These are phyloP conservation scores for Cavia aperea DNA, from an alignment of 2,113 vertebrate species.

Conservation along the genomic window DNA sequence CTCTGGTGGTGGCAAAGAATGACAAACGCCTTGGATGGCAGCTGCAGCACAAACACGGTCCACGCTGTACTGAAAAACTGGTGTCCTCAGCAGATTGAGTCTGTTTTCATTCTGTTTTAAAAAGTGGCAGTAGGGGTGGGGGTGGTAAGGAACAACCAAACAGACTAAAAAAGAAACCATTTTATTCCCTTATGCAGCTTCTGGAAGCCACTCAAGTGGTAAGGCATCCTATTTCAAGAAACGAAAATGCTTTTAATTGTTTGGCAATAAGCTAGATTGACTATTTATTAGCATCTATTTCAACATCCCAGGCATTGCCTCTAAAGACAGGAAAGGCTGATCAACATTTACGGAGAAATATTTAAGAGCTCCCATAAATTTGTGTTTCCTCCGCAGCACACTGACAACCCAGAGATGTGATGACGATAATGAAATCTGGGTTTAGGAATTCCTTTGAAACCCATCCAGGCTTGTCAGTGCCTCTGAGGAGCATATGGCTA, in stretches of 20 bases:
- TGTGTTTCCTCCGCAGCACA: slow-evolving; percentile 48
- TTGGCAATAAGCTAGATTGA: slow-evolving; percentile 37
- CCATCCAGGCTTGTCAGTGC: slow-evolving; percentile 60
- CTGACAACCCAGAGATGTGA: slow-evolving; percentile 42
- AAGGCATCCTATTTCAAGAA: slow-evolving; percentile 52
- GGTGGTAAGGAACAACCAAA: slow-evolving; percentile 57
- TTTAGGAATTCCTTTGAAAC: slow-evolving; percentile 71
- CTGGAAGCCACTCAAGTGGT: slow-evolving; percentile 53
- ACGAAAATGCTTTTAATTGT: slow-evolving; percentile 51
- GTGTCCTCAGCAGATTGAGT: slow-evolving; percentile 26
- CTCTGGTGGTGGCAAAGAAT: slow-evolving; percentile 8
- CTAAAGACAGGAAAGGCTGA: slow-evolving; percentile 30
- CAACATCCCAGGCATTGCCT: slow-evolving; percentile 21
- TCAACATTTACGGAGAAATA: slow-evolving; percentile 53
- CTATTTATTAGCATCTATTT: slow-evolving; percentile 53
- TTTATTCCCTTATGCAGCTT: slow-evolving; percentile 41
- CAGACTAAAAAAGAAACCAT: slow-evolving; percentile 49
- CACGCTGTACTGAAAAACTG: slow-evolving; percentile 30
- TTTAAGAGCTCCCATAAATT: slow-evolving; percentile 53
- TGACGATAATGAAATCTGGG: slow-evolving; percentile 59
- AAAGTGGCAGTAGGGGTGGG: slow-evolving; percentile 50
- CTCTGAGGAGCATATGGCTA: slow-evolving; percentile 62
- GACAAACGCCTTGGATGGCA: not conserved
- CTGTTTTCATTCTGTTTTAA: slow-evolving; percentile 53
- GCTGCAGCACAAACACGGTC: not conserved